A percentile compares a stretch with the other conserved stretches of the same genome.
Conservation (phyloP, 1,140 invertebrate species). For the Glossosoma conforme region DNA sequence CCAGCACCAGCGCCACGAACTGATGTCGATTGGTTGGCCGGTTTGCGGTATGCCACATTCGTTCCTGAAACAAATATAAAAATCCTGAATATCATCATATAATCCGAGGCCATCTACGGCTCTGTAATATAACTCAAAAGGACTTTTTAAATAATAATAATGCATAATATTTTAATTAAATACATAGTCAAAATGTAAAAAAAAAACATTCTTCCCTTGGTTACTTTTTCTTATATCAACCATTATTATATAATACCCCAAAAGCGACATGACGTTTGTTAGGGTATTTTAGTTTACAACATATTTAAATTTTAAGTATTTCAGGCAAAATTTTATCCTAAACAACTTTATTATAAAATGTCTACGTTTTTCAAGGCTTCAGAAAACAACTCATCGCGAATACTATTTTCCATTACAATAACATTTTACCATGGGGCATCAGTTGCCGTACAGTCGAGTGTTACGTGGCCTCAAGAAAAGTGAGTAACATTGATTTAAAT, state of each 20-base stretch:
- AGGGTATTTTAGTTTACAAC: no score
- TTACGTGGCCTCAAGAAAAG: no score
- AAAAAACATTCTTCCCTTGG: neutral
- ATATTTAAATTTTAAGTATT: no score
- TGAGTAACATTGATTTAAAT: no score
- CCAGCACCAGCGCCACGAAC: slow-evolving; percentile 72
- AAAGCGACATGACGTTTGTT: no score
- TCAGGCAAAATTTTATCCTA: no score
- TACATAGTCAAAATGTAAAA: neutral
- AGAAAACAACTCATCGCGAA: no score
- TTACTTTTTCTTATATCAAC: neutral
- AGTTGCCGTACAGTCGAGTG: no score
- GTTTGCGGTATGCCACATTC: slow-evolving; percentile 82
- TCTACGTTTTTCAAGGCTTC: no score
- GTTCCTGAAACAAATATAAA: slow-evolving; percentile 55
- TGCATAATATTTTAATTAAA: neutral
- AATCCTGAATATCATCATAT: neutral
- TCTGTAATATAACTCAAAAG: neutral
- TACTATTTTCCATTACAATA: no score
- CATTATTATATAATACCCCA: slow-evolving; percentile 1
- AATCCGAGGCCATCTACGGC: slow-evolving; percentile 12
- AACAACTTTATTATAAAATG: no score
- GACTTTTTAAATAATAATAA: neutral
- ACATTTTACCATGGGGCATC: no score
- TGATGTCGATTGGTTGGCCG: slow-evolving; percentile 83